A percentile compares a stretch with the other conserved stretches of the same genome.
Evolutionary conservation across 2,888 invertebrate genomes (phyloP).

Genomic region (Drosophila nr. fundita): DNA sequence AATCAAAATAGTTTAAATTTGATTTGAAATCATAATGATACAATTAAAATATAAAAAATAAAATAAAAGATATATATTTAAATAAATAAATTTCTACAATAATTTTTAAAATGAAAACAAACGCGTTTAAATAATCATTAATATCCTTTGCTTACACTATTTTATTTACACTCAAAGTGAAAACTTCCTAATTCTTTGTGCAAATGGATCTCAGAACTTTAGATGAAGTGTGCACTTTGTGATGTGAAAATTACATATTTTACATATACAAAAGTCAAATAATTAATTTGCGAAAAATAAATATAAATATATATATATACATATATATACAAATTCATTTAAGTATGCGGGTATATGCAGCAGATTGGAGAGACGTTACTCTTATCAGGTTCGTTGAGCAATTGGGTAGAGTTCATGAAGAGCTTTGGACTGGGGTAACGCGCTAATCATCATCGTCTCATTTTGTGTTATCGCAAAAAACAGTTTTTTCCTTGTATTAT

Average conservation of each 20-base stretch:
- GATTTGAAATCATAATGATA: neutral
- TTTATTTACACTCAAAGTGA: neutral
- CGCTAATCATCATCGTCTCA: conserved; percentile 38
- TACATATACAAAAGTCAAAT: neutral
- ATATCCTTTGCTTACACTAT: neutral
- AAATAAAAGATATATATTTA: too few species aligned
- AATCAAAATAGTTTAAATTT: neutral
- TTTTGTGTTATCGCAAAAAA: conserved; percentile 53
- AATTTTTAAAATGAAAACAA: neutral
- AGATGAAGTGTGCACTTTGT: conserved; percentile 37
- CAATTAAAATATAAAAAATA: neutral
- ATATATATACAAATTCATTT: neutral
- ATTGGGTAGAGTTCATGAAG: conserved; percentile 41
- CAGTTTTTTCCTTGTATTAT: conserved; percentile 21
- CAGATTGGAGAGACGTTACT: conserved; percentile 23
- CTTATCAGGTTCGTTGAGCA: conserved; percentile 51
- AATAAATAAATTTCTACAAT: neutral
- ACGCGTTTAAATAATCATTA: neutral
- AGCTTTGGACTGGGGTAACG: conserved; percentile 32
- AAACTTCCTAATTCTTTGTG: conserved; percentile 2
- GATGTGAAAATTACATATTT: neutral
- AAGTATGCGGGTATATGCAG: neutral
- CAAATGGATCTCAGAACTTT: conserved; percentile 35
- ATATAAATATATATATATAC: neutral
- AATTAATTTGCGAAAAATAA: neutral